These are phyloP conservation scores for Drosophila aff. DNA, from an alignment of 1,140 invertebrate genomes.

Conservation along the genomic window DNA sequence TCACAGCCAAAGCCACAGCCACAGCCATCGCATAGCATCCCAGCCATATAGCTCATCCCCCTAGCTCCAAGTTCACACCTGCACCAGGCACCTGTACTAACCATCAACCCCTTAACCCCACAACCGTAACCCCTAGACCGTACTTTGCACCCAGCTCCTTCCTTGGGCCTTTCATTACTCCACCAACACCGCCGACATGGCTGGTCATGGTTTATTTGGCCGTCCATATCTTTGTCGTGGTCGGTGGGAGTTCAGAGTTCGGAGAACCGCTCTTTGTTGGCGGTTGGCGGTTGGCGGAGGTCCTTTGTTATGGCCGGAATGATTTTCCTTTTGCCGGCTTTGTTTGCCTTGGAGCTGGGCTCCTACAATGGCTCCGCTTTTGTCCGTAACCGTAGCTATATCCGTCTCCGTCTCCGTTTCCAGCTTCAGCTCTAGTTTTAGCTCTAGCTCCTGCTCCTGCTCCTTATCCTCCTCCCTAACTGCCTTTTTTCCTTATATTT, in stretches of 20 bases:
- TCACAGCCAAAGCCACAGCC: conserved; percentile 58
- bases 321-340: conserved; percentile 26
- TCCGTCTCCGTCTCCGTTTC: background rate
- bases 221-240: conserved; percentile 64
- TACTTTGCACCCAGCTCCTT: background rate
- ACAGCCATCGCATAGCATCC: conserved; percentile 45
- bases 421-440: background rate
- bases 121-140: conserved; percentile 2
- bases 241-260: conserved; percentile 39
- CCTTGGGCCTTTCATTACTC: conserved; percentile 50
- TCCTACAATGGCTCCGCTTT: conserved; percentile 12
- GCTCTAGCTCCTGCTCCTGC: background rate
- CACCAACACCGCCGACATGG: conserved; percentile 17
- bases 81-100: conserved; percentile 13
- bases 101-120: background rate
- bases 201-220: conserved; percentile 48
- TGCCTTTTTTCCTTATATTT: conserved; percentile 20
- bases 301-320: conserved; percentile 50
- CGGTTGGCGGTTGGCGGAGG: conserved; percentile 31
- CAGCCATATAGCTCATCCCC: conserved; percentile 28
- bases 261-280: conserved; percentile 34
- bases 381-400: conserved; percentile 19
- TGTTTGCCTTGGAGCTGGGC: conserved; percentile 18
- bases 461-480: background rate
- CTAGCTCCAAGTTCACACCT: conserved; percentile 42